Conservation (phyloP, 2,888 invertebrate genomes). For the Orchestes rusci region DNA sequence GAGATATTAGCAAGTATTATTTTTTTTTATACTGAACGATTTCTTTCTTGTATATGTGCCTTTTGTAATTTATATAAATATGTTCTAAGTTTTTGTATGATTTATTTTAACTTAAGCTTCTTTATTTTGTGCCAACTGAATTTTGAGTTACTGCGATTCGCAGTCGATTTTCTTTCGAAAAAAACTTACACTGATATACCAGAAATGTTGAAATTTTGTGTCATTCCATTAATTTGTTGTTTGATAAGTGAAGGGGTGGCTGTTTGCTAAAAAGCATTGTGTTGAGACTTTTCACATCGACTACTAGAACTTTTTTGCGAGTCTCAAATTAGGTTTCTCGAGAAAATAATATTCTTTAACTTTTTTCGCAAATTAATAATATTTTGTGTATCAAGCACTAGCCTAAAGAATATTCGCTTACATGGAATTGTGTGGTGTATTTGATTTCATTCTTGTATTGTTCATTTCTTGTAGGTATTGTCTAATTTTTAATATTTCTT, state of each 20-base stretch:
- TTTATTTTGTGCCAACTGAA: too few species aligned
- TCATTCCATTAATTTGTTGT: slow-evolving; percentile 40
- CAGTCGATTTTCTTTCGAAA: not conserved
- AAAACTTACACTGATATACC: not conserved
- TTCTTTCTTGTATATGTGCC: slow-evolving; percentile 37
- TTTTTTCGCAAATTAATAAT: slow-evolving; percentile 35
- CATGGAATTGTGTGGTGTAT: slow-evolving; percentile 23
- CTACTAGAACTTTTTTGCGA: too few species aligned
- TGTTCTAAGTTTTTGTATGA: not conserved
- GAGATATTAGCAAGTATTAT: slow-evolving; percentile 38
- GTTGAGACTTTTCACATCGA: too few species aligned
- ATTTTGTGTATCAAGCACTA: slow-evolving; percentile 33
- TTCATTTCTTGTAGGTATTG: slow-evolving; percentile 5
- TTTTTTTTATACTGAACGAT: slow-evolving; percentile 34
- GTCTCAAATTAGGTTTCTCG: not conserved
- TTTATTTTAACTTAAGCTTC: not conserved
- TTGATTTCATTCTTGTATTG: slow-evolving; percentile 6
- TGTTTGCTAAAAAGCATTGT: not conserved
- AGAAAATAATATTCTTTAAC: not conserved
- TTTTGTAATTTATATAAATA: slow-evolving; percentile 22
- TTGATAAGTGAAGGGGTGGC: slow-evolving; percentile 16
- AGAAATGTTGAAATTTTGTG: slow-evolving; percentile 30
- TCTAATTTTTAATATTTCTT: not conserved
- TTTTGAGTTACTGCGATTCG: not conserved
- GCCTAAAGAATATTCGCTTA: slow-evolving; percentile 29